Base-by-base conservation (phyloP, 1,140 invertebrate species). In the Pogonomyrmex barbatus region DNA sequence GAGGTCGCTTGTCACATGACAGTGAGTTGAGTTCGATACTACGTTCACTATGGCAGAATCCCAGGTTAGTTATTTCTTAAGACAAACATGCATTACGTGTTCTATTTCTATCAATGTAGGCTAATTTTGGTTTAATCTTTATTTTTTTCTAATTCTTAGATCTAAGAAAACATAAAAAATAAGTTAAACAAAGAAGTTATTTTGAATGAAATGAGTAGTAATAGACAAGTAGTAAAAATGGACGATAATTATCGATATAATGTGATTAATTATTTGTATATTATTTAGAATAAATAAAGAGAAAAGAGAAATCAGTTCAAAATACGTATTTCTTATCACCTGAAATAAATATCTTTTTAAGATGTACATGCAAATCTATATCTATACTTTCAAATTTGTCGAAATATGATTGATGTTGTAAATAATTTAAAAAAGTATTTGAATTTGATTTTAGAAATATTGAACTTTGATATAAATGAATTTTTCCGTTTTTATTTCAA, bases 31-130 rank as follows among this genome's bases (percentile, higher is more conserved):
- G 6, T 8, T 50, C 5, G 24, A 58, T 42, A 39, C 5, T 14
- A 63, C 39, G 30, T 33, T 52, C 14, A 65, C 10, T 4, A 79
- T 79, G 77, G 1, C 36, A 6, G n/a, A 79, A 24, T 79, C 50
- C 0, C n/a, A 81, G 78, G 78, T 81, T 45, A 45, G 76, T 79
- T 5, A 42, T 14, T 56, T 24, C 4, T 30, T 24, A 8, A 17
- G n/a, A 33, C 12, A 68, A 70, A 65, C 0, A 17, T 14, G 2
- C 45, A n/a, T 60, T 30, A 24, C 24, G 24, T 24, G 24, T 24
- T 24, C 24, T 24, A 24, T 24, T 24, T 24, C 24, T 24, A 24
- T 24, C 24, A 0, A 24, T 24, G 24, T 24, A 24, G 24, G 24
- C 0, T 24, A 24, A 24, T 24, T 24, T 24, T 24, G 0, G 24